A percentile compares a stretch with the other conserved stretches of the same genome.
phyloP scores from a whole-genome alignment of 2,113 vertebrate species.

The Crotalus viridis region DNA sequence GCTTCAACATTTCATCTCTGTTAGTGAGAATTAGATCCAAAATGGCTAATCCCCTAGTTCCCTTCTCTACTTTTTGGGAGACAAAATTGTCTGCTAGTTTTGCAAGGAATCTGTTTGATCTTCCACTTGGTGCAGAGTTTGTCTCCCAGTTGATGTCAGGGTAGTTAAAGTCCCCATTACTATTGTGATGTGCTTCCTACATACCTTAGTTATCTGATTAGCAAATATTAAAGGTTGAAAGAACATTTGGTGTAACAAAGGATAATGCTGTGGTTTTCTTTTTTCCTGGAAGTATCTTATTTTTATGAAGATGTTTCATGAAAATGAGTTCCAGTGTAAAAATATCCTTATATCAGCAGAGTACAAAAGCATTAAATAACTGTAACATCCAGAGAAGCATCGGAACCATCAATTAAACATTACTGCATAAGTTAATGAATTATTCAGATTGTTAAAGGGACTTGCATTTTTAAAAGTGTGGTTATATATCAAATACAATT shows the following conservation, averaged over 20 bases:
- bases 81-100: no score
- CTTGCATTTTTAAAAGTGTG: conserved; percentile 35
- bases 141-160: no score
- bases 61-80: no score
- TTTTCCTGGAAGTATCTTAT: not conserved
- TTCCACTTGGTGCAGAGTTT: no score
- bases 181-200: no score
- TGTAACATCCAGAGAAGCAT: conserved; percentile 16
- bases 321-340: conserved; percentile 5
- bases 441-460: conserved; percentile 39
- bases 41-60: no score
- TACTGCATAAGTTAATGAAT: conserved; percentile 28
- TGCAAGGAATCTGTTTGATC: no score
- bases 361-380: conserved; percentile 20
- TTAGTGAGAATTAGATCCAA: no score
- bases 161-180: no score
- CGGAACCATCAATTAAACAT: conserved; percentile 27
- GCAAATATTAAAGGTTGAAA: not conserved
- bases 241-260: not conserved
- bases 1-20: no score
- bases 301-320: not conserved
- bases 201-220: no score
- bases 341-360: conserved; percentile 6
- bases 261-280: not conserved
- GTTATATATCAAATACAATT: conserved; percentile 16